Conservation (phyloP, 2,113 vertebrate species). For the Noturus placidus region DNA sequence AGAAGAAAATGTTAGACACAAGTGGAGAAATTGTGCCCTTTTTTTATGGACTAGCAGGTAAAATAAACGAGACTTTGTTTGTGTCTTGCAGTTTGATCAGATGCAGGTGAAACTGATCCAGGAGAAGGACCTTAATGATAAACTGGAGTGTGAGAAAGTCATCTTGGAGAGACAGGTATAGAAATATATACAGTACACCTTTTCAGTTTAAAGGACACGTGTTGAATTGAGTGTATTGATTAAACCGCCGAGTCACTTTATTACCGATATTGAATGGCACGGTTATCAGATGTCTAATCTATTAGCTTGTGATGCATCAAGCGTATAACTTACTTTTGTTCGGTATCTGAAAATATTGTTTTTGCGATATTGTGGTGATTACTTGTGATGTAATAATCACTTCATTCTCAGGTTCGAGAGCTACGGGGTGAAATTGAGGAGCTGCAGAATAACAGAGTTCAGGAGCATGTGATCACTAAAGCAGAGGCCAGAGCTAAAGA, state of each 20-base stretch:
- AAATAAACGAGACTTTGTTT: neutral
- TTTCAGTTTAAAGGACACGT: neutral
- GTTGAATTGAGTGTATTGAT: neutral
- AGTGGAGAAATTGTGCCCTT: neutral
- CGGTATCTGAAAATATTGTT: neutral
- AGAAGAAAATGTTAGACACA: neutral
- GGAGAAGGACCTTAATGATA: slow-evolving; percentile 72
- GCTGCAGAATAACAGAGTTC: slow-evolving; percentile 68
- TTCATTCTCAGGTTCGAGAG: slow-evolving; percentile 65
- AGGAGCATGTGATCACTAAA: slow-evolving; percentile 70
- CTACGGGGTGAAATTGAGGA: slow-evolving; percentile 69
- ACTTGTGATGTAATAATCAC: too few species aligned
- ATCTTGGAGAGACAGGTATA: slow-evolving; percentile 72
- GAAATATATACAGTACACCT: neutral
- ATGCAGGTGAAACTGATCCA: slow-evolving; percentile 75
- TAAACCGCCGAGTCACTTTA: neutral
- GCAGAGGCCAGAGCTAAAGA: slow-evolving; percentile 70
- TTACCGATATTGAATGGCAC: neutral
- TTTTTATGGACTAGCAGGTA: neutral
- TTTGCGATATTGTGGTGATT: neutral
- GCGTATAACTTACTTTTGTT: neutral
- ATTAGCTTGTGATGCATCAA: neutral
- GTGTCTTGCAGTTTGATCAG: slow-evolving; percentile 66
- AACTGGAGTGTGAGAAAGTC: slow-evolving; percentile 68
- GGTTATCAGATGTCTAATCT: neutral